phyloP scores from a whole-genome alignment of 2,113 vertebrate genomes.

The Rhombomys opimus region DNA sequence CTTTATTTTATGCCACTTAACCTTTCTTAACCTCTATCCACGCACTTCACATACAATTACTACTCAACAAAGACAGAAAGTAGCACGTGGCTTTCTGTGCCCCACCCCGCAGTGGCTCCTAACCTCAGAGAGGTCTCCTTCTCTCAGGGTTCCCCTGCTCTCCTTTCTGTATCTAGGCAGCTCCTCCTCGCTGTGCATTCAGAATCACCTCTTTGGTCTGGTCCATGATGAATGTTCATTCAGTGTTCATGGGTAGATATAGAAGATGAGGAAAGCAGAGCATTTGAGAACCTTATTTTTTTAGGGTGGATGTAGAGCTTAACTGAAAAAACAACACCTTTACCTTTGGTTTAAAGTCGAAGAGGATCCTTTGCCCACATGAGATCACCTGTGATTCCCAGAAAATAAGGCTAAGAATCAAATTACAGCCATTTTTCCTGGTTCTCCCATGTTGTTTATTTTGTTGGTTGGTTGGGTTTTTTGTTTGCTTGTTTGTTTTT shows the following conservation, averaged over 20 bases:
- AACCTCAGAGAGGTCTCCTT: neutral
- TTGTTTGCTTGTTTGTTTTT: no score
- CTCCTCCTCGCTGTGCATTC: neutral
- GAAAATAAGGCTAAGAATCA: neutral
- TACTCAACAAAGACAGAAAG: neutral
- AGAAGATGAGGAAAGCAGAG: neutral
- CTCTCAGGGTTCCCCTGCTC: neutral
- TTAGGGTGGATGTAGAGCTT: neutral
- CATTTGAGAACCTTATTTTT: neutral
- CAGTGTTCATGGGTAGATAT: neutral
- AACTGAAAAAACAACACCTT: neutral
- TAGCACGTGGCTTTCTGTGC: neutral
- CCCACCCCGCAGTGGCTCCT: no score
- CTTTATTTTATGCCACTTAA: neutral
- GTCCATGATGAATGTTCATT: neutral
- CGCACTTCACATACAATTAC: neutral
- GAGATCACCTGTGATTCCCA: neutral
- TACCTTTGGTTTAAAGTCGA: conserved; percentile 53
- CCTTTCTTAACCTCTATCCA: neutral
- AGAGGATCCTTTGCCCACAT: neutral
- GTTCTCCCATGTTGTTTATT: neutral
- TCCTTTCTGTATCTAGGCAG: neutral
- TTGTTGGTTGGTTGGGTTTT: neutral
- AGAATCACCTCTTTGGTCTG: neutral
- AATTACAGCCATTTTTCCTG: neutral